Evolutionary conservation across 2,113 vertebrate species (phyloP).

Genomic region (Paracyprichromis sp.): DNA sequence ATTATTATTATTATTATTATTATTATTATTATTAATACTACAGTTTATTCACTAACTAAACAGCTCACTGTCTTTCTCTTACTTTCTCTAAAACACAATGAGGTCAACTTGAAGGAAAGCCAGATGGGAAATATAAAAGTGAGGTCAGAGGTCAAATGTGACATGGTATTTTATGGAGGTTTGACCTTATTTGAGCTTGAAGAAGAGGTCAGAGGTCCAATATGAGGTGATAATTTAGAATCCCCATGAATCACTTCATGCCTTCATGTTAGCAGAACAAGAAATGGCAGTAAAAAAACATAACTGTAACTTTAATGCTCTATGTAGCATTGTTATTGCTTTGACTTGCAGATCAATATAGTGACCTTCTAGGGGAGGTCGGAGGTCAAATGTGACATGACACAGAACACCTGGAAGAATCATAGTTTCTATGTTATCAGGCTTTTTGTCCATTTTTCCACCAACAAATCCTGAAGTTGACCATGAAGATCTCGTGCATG

Average conservation of each 20-base stretch:
- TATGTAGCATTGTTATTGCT: neutral
- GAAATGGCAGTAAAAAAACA: rapidly evolving
- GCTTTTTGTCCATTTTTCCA: neutral
- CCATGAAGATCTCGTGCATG: neutral
- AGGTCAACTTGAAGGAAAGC: neutral
- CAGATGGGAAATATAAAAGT: neutral
- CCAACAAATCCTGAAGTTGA: neutral
- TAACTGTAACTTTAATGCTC: neutral
- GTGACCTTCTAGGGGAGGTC: neutral
- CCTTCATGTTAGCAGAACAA: neutral
- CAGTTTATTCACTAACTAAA: neutral
- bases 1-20: too few relatives aligned
- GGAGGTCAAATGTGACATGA: neutral
- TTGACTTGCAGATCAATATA: neutral
- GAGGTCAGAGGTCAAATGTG: neutral
- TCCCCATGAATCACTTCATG: rapidly evolving
- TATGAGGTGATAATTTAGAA: neutral
- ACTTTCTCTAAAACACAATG: neutral
- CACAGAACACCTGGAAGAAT: neutral
- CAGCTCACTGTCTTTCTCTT: neutral
- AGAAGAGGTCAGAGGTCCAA: rapidly evolving
- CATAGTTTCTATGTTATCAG: neutral
- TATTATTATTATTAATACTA: neutral
- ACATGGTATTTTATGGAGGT: neutral
- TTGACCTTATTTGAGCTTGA: neutral